Base-by-base conservation (phyloP, 35 echinoderm and acorn worm genomes). In the Apostichopus parvimensis region DNA sequence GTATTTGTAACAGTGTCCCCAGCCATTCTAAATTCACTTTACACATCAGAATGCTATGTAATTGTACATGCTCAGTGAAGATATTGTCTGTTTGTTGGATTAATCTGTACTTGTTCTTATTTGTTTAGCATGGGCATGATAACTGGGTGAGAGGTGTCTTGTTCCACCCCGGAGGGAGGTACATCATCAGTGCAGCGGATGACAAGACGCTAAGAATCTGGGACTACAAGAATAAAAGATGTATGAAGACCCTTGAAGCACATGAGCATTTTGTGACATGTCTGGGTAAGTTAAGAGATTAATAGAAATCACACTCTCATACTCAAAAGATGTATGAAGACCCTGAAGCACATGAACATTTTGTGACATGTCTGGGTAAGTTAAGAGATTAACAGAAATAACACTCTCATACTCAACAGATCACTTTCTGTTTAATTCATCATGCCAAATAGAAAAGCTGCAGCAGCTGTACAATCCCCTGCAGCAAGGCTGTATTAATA, bases 211-310 rank as follows among this genome's bases (percentile, higher is more conserved):
- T 98, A 57, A 77, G 88, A 93, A 77, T 98, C 21, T 98, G 97
- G 97, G 97, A 98, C 88, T 98, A 96, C 82, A 98, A 98, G 91
- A 98, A 98, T 81, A 96, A 94, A 68, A 95, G 97, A 83, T 98
- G 97, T 84, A 82, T 81, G 79, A 98, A 98, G 93, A 94, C 93
- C 0, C 88, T 98, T 54, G 91, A 79, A 8, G 94, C 94, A 72
- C 97, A 98, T 84, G 75, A 95, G 6, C 97, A 98, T 77, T 98
- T 98, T 90, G 93, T 94, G 83, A 98, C 97, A 53, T 96, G 94
- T 24, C 78, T 98, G 72, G 97, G 97, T 98, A 94, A 92, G 97
- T 94, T 5, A 34, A 88, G 12, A 45, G 34, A 45, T 45, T 45
- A 0, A 45, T 3, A 45, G 34, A 45, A 4, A 45, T 4, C 3